Conservation (phyloP, 2,113 vertebrate genomes). For the sheep (Ovis aries) region ARS-UI_Ramb_v3.0 NC_056058.1:61143001-61143500, state of each 20-base stretch:
- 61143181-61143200: background rate
- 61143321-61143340: background rate
- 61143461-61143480: background rate
- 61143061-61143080: accelerated
- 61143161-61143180: background rate
- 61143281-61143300: background rate
- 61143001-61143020: background rate
- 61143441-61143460: background rate
- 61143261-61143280: background rate
- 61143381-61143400: background rate
- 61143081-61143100: background rate
- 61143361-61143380: background rate
- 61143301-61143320: background rate
- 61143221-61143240: background rate
- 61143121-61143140: background rate
- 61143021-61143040: background rate
- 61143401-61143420: background rate
- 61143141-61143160: background rate
- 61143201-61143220: background rate
- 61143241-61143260: background rate
- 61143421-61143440: background rate
- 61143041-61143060: background rate
- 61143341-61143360: background rate
- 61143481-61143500: background rate
- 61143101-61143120: background rate